phyloP scores from a whole-genome alignment of 1,140 invertebrate species.

The Caenorhabditis brenneri region DNA sequence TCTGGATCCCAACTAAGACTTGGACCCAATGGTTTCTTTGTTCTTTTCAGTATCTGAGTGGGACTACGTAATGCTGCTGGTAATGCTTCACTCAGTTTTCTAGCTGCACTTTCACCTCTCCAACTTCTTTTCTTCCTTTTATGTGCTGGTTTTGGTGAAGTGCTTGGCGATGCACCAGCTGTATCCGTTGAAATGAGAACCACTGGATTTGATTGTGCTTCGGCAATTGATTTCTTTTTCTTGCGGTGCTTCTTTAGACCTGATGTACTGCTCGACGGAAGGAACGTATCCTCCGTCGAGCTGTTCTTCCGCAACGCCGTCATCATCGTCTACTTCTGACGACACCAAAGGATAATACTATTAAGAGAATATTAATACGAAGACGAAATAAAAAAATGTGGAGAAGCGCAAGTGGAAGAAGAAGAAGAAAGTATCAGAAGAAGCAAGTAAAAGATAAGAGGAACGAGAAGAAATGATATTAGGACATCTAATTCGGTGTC shows the following conservation, averaged over 20 bases:
- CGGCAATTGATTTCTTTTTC: slow-evolving; percentile 34
- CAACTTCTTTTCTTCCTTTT: slow-evolving; percentile 36
- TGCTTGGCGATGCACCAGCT: neutral
- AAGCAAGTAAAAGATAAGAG: neutral
- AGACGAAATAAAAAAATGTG: neutral
- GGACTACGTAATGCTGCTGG: slow-evolving; percentile 39
- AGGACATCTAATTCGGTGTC: slow-evolving; percentile 36
- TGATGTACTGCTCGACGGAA: slow-evolving; percentile 11
- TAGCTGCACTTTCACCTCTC: slow-evolving; percentile 34
- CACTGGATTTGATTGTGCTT: slow-evolving; percentile 32
- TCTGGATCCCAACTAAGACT: slow-evolving; percentile 69
- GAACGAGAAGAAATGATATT: slow-evolving; percentile 41
- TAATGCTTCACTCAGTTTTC: slow-evolving; percentile 47
- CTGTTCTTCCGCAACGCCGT: slow-evolving; percentile 38
- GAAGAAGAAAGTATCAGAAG: neutral
- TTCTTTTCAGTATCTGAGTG: slow-evolving; percentile 47
- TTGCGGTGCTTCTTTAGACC: slow-evolving; percentile 30
- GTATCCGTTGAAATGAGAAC: slow-evolving; percentile 6
- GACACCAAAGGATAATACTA: slow-evolving; percentile 14
- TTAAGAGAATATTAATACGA: slow-evolving; percentile 22
- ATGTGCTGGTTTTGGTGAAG: slow-evolving; percentile 26
- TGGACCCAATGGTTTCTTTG: slow-evolving; percentile 66
- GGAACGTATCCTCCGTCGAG: slow-evolving; percentile 27
- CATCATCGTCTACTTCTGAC: slow-evolving; percentile 26
- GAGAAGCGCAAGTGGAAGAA: neutral